Percentiles rank a stretch among this genome's conserved stretches.
Evolutionary conservation across 2,113 vertebrate species (phyloP).

Genomic region (Erythrocercus mccallii): DNA sequence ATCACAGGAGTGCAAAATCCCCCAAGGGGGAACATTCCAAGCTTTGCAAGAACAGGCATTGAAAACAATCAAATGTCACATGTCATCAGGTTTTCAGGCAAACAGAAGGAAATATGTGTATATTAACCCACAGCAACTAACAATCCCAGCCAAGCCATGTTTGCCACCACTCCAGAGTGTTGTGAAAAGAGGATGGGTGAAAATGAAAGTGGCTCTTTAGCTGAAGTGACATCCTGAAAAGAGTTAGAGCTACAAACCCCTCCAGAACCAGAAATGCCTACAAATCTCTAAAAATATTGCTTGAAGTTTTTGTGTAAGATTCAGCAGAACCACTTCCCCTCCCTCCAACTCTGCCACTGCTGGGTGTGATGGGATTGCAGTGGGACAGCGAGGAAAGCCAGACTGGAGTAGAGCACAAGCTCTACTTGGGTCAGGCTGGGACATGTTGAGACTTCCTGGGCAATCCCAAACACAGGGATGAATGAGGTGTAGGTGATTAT

Average conservation of each 20-base stretch:
- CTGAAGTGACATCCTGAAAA: not conserved
- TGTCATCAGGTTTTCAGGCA: not conserved
- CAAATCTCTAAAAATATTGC: not conserved
- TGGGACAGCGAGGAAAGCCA: not conserved
- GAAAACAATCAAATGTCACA: not conserved
- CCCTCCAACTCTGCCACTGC: not conserved
- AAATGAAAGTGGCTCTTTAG: not conserved
- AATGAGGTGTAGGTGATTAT: not conserved
- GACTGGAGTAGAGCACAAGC: not conserved
- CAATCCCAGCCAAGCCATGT: not conserved
- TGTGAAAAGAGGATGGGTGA: not conserved
- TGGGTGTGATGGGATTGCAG: not conserved
- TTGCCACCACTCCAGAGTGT: not conserved
- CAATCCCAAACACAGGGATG: not conserved
- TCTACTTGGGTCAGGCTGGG: not conserved
- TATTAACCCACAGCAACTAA: not conserved
- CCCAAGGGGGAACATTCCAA: not conserved
- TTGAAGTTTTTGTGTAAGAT: not conserved
- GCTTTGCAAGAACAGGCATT: not conserved
- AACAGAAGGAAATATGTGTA: not conserved
- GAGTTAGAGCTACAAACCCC: not conserved
- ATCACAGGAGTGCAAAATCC: not conserved
- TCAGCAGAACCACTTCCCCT: not conserved
- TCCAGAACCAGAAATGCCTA: not conserved
- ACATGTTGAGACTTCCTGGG: not conserved